These are phyloP conservation scores for Drosophila insularis DNA, from an alignment of 1,140 invertebrate genomes.

Conservation along the genomic window DNA sequence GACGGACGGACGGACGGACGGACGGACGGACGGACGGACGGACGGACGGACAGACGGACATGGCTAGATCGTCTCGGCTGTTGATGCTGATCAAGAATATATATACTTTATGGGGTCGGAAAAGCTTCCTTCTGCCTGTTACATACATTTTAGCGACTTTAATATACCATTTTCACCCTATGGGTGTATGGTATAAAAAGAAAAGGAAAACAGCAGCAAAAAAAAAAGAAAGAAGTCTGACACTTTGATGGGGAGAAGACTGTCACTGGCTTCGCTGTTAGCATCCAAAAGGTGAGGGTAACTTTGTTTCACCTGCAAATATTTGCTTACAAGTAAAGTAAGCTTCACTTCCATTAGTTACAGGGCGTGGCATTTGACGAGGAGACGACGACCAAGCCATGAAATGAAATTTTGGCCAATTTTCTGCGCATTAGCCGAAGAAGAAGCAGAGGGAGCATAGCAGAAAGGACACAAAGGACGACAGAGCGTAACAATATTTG, in stretches of 20 bases:
- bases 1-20: too few species aligned
- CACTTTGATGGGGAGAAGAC: conserved; percentile 4
- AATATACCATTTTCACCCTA: too few species aligned
- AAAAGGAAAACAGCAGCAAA: neutral
- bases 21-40: too few species aligned
- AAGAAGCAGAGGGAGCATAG: conserved; percentile 6
- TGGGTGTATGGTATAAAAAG: too few species aligned
- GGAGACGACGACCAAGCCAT: conserved; percentile 25
- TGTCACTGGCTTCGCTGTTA: neutral
- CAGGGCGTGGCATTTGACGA: conserved; percentile 35
- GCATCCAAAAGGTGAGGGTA: conserved; percentile 19
- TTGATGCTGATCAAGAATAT: too few species aligned
- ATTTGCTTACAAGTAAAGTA: conserved; percentile 78
- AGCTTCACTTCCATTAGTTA: conserved; percentile 76
- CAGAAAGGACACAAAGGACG: conserved; percentile 19
- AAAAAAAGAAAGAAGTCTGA: conserved; percentile 2
- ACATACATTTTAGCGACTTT: too few species aligned
- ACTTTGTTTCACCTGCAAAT: conserved; percentile 75
- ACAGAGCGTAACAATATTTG: conserved; percentile 69
- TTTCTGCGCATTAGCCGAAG: conserved; percentile 69
- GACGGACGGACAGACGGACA: too few species aligned
- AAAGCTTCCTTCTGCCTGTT: too few species aligned
- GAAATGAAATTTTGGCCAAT: conserved; percentile 78
- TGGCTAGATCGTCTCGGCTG: too few species aligned
- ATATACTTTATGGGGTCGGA: too few species aligned